Evolutionary conservation across 2,797 vertebrate species (phyloP).

Genomic region (Melopsittacus undulatus): DNA sequence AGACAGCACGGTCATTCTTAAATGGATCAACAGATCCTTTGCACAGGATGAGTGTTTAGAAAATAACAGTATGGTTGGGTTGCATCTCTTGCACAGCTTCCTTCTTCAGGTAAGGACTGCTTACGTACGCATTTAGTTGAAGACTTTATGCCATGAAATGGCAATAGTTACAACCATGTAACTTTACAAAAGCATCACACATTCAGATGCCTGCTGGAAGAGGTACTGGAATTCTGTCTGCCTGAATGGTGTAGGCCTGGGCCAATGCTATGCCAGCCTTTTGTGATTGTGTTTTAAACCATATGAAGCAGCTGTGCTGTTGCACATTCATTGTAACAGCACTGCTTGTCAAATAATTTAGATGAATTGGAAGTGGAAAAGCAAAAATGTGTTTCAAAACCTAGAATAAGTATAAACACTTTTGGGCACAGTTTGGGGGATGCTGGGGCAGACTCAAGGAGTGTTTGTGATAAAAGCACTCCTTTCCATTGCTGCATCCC

Average conservation of each 20-base stretch:
- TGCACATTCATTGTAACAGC: background rate
- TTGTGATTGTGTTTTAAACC: background rate
- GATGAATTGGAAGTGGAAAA: background rate
- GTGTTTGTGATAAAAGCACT: background rate
- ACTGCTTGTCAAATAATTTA: conserved; percentile 5
- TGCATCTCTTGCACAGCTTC: background rate
- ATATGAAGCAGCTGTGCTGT: background rate
- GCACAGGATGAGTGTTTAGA: background rate
- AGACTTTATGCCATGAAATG: background rate
- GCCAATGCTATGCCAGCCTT: background rate
- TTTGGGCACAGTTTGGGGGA: background rate
- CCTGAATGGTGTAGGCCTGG: background rate
- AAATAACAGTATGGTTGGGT: background rate
- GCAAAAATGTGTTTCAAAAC: background rate
- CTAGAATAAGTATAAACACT: background rate
- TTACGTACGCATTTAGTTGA: background rate
- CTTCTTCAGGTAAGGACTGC: background rate
- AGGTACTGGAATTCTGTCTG: background rate
- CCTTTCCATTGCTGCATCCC: background rate
- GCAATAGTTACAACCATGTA: background rate
- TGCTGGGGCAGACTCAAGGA: background rate
- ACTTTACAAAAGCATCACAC: background rate
- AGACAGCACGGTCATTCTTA: background rate
- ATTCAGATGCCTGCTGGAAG: background rate
- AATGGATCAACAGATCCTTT: background rate